Evolutionary conservation across 2,113 vertebrate genomes (phyloP).

Genomic region (Tragelaphus strepsiceros): DNA sequence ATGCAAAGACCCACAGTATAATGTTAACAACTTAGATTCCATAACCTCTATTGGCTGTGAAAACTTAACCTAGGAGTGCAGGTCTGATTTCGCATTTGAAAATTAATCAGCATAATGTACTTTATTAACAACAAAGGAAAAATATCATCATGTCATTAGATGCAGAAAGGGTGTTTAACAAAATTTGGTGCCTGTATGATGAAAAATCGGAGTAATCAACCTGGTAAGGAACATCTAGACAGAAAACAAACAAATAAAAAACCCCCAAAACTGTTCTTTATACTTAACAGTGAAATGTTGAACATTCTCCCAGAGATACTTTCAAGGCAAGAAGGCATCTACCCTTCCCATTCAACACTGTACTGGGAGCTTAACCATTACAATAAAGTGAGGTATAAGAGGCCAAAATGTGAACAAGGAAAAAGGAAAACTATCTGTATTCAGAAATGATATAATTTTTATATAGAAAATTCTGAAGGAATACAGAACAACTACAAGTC

Average conservation of each 20-base stretch:
- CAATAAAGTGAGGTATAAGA: neutral
- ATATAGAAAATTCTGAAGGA: neutral
- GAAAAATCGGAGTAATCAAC: neutral
- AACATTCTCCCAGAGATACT: neutral
- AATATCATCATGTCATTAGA: neutral
- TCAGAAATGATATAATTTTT: neutral
- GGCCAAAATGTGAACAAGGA: neutral
- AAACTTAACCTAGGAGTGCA: neutral
- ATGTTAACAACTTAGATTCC: neutral
- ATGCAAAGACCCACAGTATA: neutral
- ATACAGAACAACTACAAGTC: neutral
- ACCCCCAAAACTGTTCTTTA: neutral
- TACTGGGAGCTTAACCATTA: neutral
- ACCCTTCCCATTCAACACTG: neutral
- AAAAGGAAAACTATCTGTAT: neutral
- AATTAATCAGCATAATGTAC: neutral
- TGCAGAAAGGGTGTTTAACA: neutral
- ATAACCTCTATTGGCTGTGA: neutral
- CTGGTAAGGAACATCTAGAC: neutral
- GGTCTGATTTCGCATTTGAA: neutral
- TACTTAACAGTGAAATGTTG: neutral
- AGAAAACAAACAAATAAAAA: neutral
- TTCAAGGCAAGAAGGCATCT: neutral
- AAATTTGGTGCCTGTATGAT: neutral
- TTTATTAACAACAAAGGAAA: neutral